Base-by-base conservation (phyloP, 2,888 invertebrate genomes). In the Deroplatys truncata region DNA sequence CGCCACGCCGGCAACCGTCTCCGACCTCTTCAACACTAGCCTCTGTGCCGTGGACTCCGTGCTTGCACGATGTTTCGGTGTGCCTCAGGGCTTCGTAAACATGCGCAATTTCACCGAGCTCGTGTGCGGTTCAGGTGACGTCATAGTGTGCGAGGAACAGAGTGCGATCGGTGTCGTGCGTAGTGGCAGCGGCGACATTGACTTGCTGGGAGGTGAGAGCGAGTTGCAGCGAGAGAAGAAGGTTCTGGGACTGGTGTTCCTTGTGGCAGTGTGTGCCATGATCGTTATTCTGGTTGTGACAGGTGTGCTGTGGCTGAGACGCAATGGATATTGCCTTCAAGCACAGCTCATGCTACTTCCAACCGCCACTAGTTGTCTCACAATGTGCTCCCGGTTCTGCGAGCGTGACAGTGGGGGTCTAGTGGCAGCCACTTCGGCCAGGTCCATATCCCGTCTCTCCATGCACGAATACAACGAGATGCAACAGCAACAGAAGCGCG, bases 391-490 rank as follows among this genome's bases (percentile, higher is more conserved):
- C 28, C 83, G 88, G 29, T 91, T 90, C 35, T 93, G 95, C 10
- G 83, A 86, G 20, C 85, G 88, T 28, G 86, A 89, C 15, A 49
- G 88, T 4, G 93, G 93, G 92, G 82, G 84, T 10, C 85, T 84
- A 25, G 90, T 83, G 25, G 31, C 84, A 15, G 84, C 89, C 72
- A 93, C 95, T 2, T 95, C 95, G 86, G 95, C 95, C 4, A 93
- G 95, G 91, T 95, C 96, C 29, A 95, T 95, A 90, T 95, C 96
- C 0, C 93, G 95, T 88, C 92, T 96, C 25, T 95, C 95, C 85
- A 94, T 96, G 0, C 94, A 95, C 92, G 96, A 96, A 92, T 96
- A 96, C 92, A 95, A 95, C 0, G 96, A 96, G 91, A 93, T 95
- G 8, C 95, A 95, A 85, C 93, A 93, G 92, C 89, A 93, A 92